These are phyloP conservation scores for Amaurobius ferox DNA, from an alignment of 2,888 invertebrate species.

Conservation along the genomic window DNA sequence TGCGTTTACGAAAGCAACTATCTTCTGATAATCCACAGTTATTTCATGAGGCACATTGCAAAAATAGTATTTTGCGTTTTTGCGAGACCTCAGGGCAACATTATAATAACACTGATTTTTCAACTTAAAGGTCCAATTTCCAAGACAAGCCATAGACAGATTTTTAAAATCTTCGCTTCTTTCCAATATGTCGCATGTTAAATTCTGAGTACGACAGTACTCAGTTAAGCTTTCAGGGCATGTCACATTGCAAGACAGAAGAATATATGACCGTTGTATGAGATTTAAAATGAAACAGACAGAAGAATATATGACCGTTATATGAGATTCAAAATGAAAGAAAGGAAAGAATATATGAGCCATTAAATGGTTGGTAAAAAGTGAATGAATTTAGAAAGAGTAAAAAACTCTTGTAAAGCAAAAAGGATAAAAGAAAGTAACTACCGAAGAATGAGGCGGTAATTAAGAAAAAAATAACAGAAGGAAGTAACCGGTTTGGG, in stretches of 20 bases:
- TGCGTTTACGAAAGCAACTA: conserved; percentile 4
- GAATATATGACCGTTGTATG: too few species aligned
- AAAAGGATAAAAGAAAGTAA: too few species aligned
- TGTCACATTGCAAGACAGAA: neutral
- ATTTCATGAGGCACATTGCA: conserved; percentile 58
- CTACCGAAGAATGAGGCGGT: too few species aligned
- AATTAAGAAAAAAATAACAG: too few species aligned
- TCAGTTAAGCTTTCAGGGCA: conserved; percentile 14
- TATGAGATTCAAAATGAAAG: too few species aligned
- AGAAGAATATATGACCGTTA: too few species aligned
- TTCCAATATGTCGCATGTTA: neutral
- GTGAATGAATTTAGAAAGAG: too few species aligned
- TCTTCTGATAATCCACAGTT: conserved; percentile 34
- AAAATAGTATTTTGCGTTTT: conserved; percentile 50
- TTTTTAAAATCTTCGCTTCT: conserved; percentile 22
- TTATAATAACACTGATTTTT: conserved; percentile 48
- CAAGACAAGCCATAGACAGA: conserved; percentile 32
- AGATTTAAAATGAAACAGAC: too few species aligned
- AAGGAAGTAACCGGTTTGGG: too few species aligned
- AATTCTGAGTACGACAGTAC: neutral
- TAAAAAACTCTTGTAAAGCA: too few species aligned
- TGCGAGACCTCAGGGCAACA: conserved; percentile 32
- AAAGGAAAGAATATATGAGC: too few species aligned
- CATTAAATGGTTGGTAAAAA: too few species aligned
- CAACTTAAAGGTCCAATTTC: conserved; percentile 18